These are phyloP conservation scores for Sander lucioperca DNA, from an alignment of 2,113 vertebrate genomes.

Conservation along the genomic window DNA sequence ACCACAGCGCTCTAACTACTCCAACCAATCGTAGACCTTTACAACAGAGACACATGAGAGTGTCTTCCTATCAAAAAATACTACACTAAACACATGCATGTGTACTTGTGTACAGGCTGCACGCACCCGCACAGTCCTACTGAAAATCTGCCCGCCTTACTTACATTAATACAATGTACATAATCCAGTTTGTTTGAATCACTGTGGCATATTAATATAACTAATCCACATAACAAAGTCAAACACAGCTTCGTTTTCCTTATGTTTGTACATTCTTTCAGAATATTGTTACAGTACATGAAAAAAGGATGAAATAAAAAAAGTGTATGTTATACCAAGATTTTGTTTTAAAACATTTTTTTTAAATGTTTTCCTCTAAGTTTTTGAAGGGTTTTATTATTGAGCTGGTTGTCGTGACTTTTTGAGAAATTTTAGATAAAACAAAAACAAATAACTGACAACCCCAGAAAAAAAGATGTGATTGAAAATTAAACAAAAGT, in stretches of 20 bases:
- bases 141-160: conserved; percentile 67
- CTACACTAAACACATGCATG: conserved; percentile 53
- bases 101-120: conserved; percentile 30
- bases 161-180: conserved; percentile 69
- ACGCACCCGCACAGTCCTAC: conserved; percentile 18
- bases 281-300: conserved; percentile 18
- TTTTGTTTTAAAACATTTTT: not conserved
- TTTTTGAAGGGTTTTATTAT: too few relatives aligned
- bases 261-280: conserved; percentile 33
- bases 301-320: not conserved
- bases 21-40: conserved; percentile 64
- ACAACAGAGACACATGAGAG: conserved; percentile 52
- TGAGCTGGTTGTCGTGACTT: too few relatives aligned
- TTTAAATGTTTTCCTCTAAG: too few relatives aligned
- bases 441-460: too few relatives aligned
- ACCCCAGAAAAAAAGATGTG: too few relatives aligned
- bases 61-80: conserved; percentile 67
- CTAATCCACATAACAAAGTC: conserved; percentile 76
- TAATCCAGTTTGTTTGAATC: conserved; percentile 79
- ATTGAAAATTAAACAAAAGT: too few relatives aligned
- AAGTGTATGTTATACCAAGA: too few relatives aligned
- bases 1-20: conserved; percentile 44
- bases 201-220: conserved; percentile 75
- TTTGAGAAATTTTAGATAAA: too few relatives aligned
- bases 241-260: conserved; percentile 64